Evolutionary conservation across 2,113 vertebrate species (phyloP), one percentile per base, ranked within the genome.

Genomic region (Heliornis fulica): DNA sequence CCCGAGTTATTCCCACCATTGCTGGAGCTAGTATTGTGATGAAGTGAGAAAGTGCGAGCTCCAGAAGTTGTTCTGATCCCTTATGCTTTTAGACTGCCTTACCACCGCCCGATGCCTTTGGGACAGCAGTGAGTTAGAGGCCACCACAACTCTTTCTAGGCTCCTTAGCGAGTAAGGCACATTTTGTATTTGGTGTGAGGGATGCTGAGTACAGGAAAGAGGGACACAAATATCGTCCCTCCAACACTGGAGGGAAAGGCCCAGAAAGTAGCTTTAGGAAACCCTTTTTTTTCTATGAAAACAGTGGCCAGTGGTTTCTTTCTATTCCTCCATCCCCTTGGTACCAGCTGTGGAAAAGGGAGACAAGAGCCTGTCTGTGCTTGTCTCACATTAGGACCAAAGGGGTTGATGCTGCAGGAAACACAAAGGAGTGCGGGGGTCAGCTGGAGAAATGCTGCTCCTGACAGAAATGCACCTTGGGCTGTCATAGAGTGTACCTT

Each of bases 1-100:
- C 14, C 18, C 0, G 0, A 78, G 20, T 63, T 78, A 50, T 4
- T 66, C 20, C 32, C 57, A n/a, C 69, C 59, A 21, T 21, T 5
- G 2, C 12, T 48, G 36, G 41, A 57, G 21, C 23, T 48, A 22
- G 48, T 40, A 15, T 7, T 46, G n/a, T 65, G 36, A 45, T 15
- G 21, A 81, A 89, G 31, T 50, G 21, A 93, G 32, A 93, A 91
- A 91, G 66, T 19, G 7, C 0, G 0, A 70, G 63, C 25, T 60
- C 43, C 1, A 0, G 34, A 61, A 78, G 23, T 32, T 48, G 31
- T 36, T 66, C 87, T 56, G 19, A 36, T n/a, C n/a, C n/a, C n/a
- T n/a, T n/a, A 22, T 0, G 1, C 13, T 63, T 84, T 51, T 50
- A 53, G 46, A 21, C 26, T 90, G 51, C 38, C 38, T 81, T 84